These are phyloP conservation scores for Lordiphosa collinella DNA, from an alignment of 1,140 invertebrate species.

Conservation along the genomic window DNA sequence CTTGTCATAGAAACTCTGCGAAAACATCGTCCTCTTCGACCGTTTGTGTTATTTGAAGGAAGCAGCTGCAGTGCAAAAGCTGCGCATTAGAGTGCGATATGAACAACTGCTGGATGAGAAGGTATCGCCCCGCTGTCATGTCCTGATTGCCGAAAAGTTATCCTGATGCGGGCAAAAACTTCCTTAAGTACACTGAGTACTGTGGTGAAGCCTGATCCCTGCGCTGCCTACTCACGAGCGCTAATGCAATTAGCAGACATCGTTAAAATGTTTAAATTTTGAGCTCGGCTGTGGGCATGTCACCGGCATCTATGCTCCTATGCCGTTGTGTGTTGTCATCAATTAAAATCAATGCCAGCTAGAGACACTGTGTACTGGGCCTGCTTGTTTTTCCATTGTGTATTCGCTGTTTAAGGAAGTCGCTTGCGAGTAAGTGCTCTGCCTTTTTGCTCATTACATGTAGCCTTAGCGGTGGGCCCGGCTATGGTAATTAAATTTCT, in stretches of 20 bases:
- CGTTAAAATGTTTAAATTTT: constrained; percentile 18
- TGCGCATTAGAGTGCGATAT: constrained; percentile 79
- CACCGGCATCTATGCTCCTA: constrained; percentile 1
- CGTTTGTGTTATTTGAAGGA: constrained; percentile 84
- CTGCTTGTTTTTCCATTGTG: constrained; percentile 20
- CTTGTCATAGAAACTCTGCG: constrained; percentile 81
- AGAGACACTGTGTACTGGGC: constrained; percentile 15
- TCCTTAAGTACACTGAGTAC: constrained; percentile 2
- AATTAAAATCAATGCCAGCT: constrained; percentile 58
- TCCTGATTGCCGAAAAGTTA: constrained; percentile 80
- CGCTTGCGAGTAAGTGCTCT: constrained; percentile 33
- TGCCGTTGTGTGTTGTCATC: constrained; percentile 41
- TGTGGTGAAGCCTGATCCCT: constrained; percentile 3
- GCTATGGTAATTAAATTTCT: constrained; percentile 50
- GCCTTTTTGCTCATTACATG: constrained; percentile 42
- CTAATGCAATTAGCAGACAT: constrained; percentile 51
- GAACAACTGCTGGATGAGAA: constrained; percentile 82
- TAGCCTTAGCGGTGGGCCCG: constrained; percentile 9
- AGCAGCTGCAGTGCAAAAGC: constrained; percentile 69
- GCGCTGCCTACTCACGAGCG: constrained; percentile 7
- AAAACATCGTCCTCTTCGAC: constrained; percentile 86
- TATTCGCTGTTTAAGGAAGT: constrained; percentile 30
- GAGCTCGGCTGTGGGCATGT: constrained; percentile 6
- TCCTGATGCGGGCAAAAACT: constrained; percentile 23
- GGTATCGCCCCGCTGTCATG: constrained; percentile 83